Conservation (phyloP, 2,888 invertebrate species). For the Pasiphila rectangulata region DNA sequence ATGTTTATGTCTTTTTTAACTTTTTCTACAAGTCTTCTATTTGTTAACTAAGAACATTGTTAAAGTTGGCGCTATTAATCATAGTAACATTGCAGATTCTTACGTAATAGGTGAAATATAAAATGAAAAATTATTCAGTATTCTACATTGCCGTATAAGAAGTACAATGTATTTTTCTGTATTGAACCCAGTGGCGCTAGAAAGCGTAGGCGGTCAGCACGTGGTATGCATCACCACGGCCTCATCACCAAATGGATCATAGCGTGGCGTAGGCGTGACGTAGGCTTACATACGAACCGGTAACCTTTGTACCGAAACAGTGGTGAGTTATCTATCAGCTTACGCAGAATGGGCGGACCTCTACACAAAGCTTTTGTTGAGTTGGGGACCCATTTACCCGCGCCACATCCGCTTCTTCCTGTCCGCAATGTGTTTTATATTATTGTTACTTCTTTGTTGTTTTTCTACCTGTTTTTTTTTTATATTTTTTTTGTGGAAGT, state of each 20-base stretch:
- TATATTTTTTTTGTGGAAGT: too few species aligned
- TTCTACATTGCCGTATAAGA: not conserved
- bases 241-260: conserved; percentile 48
- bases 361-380: too few species aligned
- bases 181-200: conserved; percentile 28
- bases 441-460: too few species aligned
- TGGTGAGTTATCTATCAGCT: conserved; percentile 41
- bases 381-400: too few species aligned
- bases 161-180: not conserved
- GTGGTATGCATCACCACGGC: conserved; percentile 58
- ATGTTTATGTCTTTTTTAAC: too few species aligned
- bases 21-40: too few species aligned
- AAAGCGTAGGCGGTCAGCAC: conserved; percentile 56
- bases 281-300: conserved; percentile 45
- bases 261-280: conserved; percentile 62
- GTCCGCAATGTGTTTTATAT: too few species aligned
- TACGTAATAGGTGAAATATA: too few species aligned
- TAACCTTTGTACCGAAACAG: conserved; percentile 46
- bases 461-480: too few species aligned
- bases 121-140: not conserved
- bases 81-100: not conserved
- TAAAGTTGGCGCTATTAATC: not conserved
- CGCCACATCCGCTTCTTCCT: too few species aligned
- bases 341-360: conserved; percentile 21
- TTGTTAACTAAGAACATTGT: too few species aligned